A percentile compares a stretch with the other conserved stretches of the same genome.
phyloP scores from a whole-genome alignment of 1,140 invertebrate species.

The Drosophila triauraria region DNA sequence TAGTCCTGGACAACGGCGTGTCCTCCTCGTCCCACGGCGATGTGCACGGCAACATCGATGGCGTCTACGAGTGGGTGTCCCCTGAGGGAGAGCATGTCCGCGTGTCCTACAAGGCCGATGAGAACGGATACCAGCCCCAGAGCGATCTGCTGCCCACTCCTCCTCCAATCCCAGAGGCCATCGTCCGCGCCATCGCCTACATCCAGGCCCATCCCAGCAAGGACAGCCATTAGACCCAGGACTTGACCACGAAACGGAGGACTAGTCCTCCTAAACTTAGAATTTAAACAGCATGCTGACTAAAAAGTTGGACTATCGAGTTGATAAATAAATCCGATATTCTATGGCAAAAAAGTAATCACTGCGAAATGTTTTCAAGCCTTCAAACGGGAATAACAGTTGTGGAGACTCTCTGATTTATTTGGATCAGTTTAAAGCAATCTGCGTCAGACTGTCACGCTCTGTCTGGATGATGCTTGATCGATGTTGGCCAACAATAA shows the following conservation, averaged over 20 bases:
- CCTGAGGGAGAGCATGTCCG: slow-evolving; percentile 88
- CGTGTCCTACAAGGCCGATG: slow-evolving; percentile 86
- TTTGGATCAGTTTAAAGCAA: not conserved
- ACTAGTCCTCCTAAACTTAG: slow-evolving; percentile 8
- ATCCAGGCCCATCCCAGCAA: slow-evolving; percentile 80
- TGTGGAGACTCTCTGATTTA: slow-evolving; percentile 3
- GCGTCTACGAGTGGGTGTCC: slow-evolving; percentile 87
- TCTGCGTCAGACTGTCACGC: not conserved
- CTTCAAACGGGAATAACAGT: not conserved
- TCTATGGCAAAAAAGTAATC: slow-evolving; percentile 16
- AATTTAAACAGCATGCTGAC: slow-evolving; percentile 33
- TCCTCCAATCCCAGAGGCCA: slow-evolving; percentile 89
- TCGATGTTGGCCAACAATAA: slow-evolving; percentile 15
- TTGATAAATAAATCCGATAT: slow-evolving; percentile 35
- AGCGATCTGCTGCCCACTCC: slow-evolving; percentile 87
- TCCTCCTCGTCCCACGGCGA: slow-evolving; percentile 61
- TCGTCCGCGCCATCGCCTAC: slow-evolving; percentile 86
- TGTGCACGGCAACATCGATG: slow-evolving; percentile 78
- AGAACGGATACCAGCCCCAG: slow-evolving; percentile 86
- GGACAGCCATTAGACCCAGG: slow-evolving; percentile 2
- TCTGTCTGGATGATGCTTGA: slow-evolving; percentile 12
- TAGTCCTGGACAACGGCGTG: slow-evolving; percentile 87
- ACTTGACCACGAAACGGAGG: not conserved
- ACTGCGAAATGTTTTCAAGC: not conserved
- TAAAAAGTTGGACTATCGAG: slow-evolving; percentile 29